Base-by-base conservation (phyloP, 1,140 invertebrate genomes). In the Scaptomyza montana region DNA sequence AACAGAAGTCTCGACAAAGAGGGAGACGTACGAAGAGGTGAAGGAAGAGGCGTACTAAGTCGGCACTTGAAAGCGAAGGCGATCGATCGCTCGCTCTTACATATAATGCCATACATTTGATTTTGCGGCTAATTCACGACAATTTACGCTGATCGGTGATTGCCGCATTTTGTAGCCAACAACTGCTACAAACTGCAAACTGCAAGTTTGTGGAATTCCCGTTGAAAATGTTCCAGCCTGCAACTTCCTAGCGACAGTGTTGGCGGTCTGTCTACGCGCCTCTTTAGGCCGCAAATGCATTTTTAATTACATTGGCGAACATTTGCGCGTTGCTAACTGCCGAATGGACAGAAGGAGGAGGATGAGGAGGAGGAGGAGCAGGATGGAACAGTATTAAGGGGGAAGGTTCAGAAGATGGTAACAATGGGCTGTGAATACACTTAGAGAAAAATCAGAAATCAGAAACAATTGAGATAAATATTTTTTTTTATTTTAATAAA, bases 271-370 rank as follows among this genome's bases (percentile, higher is more conserved):
- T 66, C 64, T 74, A 84, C 69, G 76, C 79, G 80, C 66, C 82
- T 79, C 77, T 65, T 89, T 82, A 84, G 67, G 54, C 59, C 56
- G 57, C 79, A 87, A 87, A 87, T 87, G 84, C 57, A 73, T 89
- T 87, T 87, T 87, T 87, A 87, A 87, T 87, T 87, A 87, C 84
- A 89, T 89, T 84, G 84, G 76, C 73, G 46, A 86, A 82, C 80
- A 80, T 73, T 84, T 73, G 68, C 73, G 80, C 64, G 73, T 79
- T 76, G 67, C 66, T 67, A 74, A 53, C 33, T 64, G 55, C 55
- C 9, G 6, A 12, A 43, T 39, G 36, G 36, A 4, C 0, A 10
- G 21, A 4, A 12, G 10, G 3, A 10, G 36, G 36, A 41, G 10
- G 19, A 3, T 25, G 9, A 43, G 8, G 12, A 33, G 30, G 30